Percentiles rank a stretch among this genome's conserved stretches.
phyloP scores from a whole-genome alignment of 2,113 vertebrate genomes.

The Dicrurus megarhynchus region DNA sequence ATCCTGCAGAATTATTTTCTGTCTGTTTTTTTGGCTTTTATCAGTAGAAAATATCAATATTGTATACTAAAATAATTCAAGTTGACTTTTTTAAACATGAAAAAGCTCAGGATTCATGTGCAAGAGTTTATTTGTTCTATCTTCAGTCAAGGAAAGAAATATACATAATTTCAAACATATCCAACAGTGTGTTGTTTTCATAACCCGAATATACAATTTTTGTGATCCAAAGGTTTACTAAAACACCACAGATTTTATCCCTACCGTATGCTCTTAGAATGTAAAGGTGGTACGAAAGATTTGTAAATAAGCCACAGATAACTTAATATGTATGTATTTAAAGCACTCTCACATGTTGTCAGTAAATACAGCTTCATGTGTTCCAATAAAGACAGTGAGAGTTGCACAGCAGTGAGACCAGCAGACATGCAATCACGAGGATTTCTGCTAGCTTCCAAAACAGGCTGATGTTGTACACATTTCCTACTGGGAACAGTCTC shows the following conservation, averaged over 20 bases:
- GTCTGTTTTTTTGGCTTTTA: neutral
- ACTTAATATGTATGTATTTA: neutral
- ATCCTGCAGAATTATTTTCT: neutral
- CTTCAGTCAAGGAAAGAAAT: neutral
- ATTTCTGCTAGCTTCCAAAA: neutral
- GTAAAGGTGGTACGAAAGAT: neutral
- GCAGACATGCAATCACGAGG: neutral
- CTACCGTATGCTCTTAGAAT: neutral
- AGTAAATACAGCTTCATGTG: neutral
- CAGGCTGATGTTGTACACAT: neutral
- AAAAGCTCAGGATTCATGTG: neutral
- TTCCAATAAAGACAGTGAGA: neutral
- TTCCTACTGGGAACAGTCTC: neutral
- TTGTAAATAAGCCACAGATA: neutral
- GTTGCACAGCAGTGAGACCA: neutral
- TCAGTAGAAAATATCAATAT: neutral
- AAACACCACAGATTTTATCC: neutral
- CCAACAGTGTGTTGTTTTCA: neutral
- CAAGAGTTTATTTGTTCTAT: neutral
- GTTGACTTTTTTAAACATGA: neutral
- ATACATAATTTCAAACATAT: neutral
- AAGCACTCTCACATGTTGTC: neutral
- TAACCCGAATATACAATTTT: neutral
- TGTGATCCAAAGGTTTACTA: neutral
- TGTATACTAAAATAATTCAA: neutral